Percentiles rank a stretch among this genome's conserved stretches.
phyloP scores from a whole-genome alignment of 2,797 vertebrate genomes.

The Acanthurus tractus region DNA sequence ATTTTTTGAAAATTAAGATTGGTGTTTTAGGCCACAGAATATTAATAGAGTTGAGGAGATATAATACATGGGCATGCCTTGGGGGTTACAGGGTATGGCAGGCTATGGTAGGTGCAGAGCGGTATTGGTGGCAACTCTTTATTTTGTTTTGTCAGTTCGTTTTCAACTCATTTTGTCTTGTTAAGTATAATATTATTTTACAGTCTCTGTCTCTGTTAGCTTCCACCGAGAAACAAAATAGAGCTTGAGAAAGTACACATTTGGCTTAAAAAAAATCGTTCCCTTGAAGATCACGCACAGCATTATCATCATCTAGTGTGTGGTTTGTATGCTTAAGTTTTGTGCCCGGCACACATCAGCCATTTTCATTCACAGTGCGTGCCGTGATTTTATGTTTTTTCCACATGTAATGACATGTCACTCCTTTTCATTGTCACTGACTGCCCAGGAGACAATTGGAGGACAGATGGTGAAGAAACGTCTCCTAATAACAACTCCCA shows the following conservation, averaged over 20 bases:
- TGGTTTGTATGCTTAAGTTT: conserved; percentile 48
- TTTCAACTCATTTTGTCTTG: conserved; percentile 49
- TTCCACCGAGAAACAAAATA: conserved; percentile 48
- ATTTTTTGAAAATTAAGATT: conserved; percentile 9
- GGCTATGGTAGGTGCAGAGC: conserved; percentile 59
- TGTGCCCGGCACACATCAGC: conserved; percentile 63
- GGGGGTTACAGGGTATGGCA: conserved; percentile 68
- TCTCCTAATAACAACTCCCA: conserved; percentile 25
- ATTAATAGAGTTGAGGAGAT: background rate
- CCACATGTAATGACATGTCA: conserved; percentile 30
- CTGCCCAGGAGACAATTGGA: conserved; percentile 25
- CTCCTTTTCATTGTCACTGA: conserved; percentile 23
- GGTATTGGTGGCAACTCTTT: conserved; percentile 77
- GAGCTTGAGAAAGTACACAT: conserved; percentile 39
- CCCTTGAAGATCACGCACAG: conserved; percentile 17
- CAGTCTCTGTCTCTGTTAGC: conserved; percentile 29
- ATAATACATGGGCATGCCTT: conserved; percentile 36
- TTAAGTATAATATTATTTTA: conserved; percentile 17
- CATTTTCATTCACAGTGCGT: conserved; percentile 47
- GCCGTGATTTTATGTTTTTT: conserved; percentile 63
- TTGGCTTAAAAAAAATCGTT: conserved; percentile 17
- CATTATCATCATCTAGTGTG: conserved; percentile 49
- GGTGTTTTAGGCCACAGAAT: background rate
- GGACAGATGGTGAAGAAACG: background rate
- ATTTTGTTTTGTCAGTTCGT: conserved; percentile 71